These are phyloP conservation scores for Telenomus remus DNA, from an alignment of 1,140 invertebrate species.

Conservation along the genomic window DNA sequence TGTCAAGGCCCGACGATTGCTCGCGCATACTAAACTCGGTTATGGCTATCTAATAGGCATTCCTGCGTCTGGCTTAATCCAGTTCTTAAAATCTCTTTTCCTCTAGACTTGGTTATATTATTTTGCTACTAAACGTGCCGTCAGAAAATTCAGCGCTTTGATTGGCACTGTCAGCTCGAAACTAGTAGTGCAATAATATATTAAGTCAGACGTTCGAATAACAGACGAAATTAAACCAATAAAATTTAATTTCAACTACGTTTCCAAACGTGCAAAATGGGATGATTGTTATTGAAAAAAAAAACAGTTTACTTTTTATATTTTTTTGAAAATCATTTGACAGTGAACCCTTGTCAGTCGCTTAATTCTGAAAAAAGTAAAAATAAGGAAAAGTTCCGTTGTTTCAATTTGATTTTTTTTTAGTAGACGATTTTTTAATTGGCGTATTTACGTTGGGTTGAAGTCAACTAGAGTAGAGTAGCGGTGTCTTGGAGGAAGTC, in stretches of 20 bases:
- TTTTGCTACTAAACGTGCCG: conserved; percentile 60
- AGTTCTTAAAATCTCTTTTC: conserved; percentile 60
- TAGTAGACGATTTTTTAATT: conserved; percentile 38
- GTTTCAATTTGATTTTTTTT: conserved; percentile 4
- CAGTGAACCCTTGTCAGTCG: too few relatives aligned
- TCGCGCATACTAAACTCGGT: conserved; percentile 65
- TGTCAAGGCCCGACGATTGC: conserved; percentile 53
- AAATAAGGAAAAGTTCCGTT: conserved; percentile 3
- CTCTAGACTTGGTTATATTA: conserved; percentile 65
- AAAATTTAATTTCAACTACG: too few relatives aligned
- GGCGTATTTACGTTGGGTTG: conserved; percentile 28
- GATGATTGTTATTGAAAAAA: too few relatives aligned
- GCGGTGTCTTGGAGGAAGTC: conserved; percentile 46
- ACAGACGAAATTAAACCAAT: too few relatives aligned
- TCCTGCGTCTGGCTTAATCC: conserved; percentile 63
- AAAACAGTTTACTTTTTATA: too few relatives aligned
- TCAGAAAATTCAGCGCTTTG: not conserved
- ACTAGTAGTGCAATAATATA: conserved; percentile 15
- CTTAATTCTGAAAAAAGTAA: too few relatives aligned
- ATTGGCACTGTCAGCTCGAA: conserved; percentile 6
- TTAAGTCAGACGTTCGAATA: conserved; percentile 16
- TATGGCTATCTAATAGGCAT: conserved; percentile 65
- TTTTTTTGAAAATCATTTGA: too few relatives aligned
- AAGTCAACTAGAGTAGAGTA: conserved; percentile 47
- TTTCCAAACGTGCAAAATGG: too few relatives aligned